Evolutionary conservation across 2,797 vertebrate genomes (phyloP).

Genomic region (Syngnathus rostellatus): DNA sequence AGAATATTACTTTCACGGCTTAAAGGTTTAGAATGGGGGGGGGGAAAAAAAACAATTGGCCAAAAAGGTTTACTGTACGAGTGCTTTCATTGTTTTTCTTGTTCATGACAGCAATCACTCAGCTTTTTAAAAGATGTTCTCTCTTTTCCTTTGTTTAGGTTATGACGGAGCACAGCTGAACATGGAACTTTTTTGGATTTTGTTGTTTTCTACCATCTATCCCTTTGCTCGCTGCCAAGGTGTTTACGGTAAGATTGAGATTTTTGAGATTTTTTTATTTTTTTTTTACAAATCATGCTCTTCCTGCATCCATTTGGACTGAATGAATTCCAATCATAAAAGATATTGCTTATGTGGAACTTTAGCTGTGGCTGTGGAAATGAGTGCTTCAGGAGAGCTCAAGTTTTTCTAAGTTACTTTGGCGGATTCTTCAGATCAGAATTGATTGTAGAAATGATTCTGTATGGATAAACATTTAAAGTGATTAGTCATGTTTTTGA

Average conservation of each 20-base stretch:
- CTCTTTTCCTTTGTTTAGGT: conserved; percentile 45
- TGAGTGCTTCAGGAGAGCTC: background rate
- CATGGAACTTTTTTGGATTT: conserved; percentile 77
- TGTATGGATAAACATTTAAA: background rate
- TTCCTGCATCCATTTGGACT: conserved; percentile 20
- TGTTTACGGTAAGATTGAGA: conserved; percentile 70
- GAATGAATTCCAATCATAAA: conserved; percentile 11
- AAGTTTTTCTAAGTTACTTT: background rate
- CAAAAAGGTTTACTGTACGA: conserved; percentile 6
- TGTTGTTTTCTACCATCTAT: conserved; percentile 69
- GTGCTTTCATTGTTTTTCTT: conserved; percentile 11
- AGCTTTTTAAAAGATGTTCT: conserved; percentile 1
- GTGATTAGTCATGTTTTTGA: background rate
- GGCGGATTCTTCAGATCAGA: no score
- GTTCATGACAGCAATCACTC: background rate
- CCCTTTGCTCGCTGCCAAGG: conserved; percentile 64
- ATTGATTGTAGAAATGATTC: no score
- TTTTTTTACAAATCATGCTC: conserved; percentile 5
- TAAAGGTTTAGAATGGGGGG: conserved; percentile 26
- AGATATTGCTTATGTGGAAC: conserved; percentile 29
- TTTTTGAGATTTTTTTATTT: conserved; percentile 2
- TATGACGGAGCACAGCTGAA: conserved; percentile 74
- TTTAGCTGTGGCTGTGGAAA: conserved; percentile 24
- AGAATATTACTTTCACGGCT: conserved; percentile 39
- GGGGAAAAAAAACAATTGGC: conserved; percentile 8